These are phyloP conservation scores for Lasaia peninsularis DNA, from an alignment of 1,140 invertebrate species.

Conservation along the genomic window DNA sequence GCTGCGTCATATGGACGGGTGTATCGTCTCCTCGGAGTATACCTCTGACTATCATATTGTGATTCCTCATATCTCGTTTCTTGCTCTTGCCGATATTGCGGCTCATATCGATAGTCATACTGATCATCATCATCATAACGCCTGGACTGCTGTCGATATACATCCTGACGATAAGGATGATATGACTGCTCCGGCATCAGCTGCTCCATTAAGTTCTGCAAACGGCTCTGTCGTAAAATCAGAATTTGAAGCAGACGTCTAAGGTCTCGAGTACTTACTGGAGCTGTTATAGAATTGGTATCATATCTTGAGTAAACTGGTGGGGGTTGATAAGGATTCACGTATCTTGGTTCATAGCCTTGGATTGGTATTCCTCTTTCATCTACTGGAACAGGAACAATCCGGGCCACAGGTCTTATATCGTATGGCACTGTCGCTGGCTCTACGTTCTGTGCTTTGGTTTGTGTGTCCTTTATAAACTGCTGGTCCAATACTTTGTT, in stretches of 20 bases:
- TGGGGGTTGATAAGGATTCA: conserved; percentile 54
- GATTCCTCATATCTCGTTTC: conserved; percentile 61
- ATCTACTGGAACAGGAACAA: conserved; percentile 60
- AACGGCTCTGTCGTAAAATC: conserved; percentile 74
- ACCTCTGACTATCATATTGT: conserved; percentile 71
- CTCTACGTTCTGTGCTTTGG: conserved; percentile 40
- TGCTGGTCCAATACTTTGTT: conserved; percentile 67
- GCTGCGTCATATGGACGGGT: conserved; percentile 63
- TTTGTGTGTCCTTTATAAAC: conserved; percentile 54
- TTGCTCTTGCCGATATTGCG: conserved; percentile 57
- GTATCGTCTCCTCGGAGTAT: conserved; percentile 64
- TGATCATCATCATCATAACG: conserved; percentile 56
- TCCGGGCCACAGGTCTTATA: conserved; percentile 45
- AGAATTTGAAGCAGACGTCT: conserved; percentile 78
- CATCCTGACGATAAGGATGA: conserved; percentile 49
- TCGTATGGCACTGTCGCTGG: conserved; percentile 45
- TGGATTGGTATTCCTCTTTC: conserved; percentile 62
- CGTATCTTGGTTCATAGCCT: conserved; percentile 56
- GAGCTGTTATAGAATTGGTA: conserved; percentile 60
- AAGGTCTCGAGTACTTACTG: conserved; percentile 79
- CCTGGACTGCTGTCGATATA: conserved; percentile 43
- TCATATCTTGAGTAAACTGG: conserved; percentile 57
- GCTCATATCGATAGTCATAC: conserved; percentile 60
- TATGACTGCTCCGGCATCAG: conserved; percentile 57
- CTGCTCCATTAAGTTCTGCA: conserved; percentile 76